Conservation (phyloP, 1,140 invertebrate species). For the Leptinotarsa texana region DNA sequence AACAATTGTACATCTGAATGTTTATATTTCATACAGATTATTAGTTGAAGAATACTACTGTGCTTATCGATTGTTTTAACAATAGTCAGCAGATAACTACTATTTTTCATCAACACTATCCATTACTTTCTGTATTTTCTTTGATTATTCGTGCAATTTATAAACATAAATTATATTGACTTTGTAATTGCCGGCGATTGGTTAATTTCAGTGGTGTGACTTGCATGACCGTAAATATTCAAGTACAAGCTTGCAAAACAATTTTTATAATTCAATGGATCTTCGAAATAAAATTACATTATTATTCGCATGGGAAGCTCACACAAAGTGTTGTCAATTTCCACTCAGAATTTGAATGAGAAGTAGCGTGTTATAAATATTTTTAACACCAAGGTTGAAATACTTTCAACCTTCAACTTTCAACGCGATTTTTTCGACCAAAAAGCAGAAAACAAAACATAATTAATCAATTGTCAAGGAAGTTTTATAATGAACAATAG, state of each 20-base stretch:
- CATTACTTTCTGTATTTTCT: not conserved
- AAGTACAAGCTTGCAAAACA: not conserved
- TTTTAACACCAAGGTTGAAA: no score
- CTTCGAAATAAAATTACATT: no score
- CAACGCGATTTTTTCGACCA: no score
- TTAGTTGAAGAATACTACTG: not conserved
- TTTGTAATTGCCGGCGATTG: not conserved
- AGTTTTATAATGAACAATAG: no score
- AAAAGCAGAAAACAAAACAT: no score
- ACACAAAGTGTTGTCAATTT: no score
- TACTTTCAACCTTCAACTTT: no score
- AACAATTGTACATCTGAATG: not conserved
- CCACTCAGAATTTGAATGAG: no score
- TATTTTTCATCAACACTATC: not conserved
- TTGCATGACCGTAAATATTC: not conserved
- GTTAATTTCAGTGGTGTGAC: not conserved
- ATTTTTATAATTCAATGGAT: not conserved
- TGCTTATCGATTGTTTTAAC: slow-evolving; percentile 1
- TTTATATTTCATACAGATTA: not conserved
- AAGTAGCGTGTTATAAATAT: no score
- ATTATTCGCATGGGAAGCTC: no score
- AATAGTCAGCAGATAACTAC: not conserved
- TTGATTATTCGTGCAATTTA: not conserved
- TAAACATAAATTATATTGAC: not conserved
- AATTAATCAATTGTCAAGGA: no score